Conservation (phyloP, 2,888 invertebrate species). For the Spodoptera littoralis region DNA sequence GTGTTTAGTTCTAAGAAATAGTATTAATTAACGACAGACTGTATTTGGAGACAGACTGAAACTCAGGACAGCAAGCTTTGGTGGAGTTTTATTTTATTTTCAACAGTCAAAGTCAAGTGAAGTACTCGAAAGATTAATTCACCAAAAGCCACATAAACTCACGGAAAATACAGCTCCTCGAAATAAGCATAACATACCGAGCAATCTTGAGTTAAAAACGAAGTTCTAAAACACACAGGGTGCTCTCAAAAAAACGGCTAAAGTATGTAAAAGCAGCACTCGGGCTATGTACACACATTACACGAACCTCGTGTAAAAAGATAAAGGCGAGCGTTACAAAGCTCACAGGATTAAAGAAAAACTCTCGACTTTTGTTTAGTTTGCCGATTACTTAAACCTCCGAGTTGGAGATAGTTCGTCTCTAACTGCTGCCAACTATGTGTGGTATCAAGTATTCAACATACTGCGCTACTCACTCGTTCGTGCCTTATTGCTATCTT, state of each 20-base stretch:
- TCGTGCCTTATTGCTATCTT: conserved; percentile 16
- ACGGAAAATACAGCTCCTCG: not conserved
- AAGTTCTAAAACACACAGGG: conserved; percentile 16
- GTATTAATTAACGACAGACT: no score
- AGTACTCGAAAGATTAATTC: no score
- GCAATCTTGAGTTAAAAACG: conserved; percentile 8
- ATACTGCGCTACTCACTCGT: conserved; percentile 12
- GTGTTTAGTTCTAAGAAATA: no score
- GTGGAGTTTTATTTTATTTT: no score
- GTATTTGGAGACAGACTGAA: no score
- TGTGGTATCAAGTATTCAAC: conserved; percentile 34
- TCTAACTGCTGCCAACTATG: conserved; percentile 35
- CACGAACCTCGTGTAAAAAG: conserved; percentile 36
- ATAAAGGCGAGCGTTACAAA: conserved; percentile 45
- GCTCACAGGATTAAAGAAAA: conserved; percentile 49
- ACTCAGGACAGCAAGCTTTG: no score
- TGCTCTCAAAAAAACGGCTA: conserved; percentile 12
- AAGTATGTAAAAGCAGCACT: conserved; percentile 19
- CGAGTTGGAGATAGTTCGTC: conserved; percentile 36
- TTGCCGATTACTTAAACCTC: conserved; percentile 52
- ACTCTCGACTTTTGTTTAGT: conserved; percentile 40
- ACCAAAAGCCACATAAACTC: not conserved
- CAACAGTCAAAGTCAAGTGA: no score
- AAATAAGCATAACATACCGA: no score
- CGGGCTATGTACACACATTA: conserved; percentile 25